Base-by-base conservation (phyloP, 2,888 invertebrate genomes). In the Stenodema calcarata region DNA sequence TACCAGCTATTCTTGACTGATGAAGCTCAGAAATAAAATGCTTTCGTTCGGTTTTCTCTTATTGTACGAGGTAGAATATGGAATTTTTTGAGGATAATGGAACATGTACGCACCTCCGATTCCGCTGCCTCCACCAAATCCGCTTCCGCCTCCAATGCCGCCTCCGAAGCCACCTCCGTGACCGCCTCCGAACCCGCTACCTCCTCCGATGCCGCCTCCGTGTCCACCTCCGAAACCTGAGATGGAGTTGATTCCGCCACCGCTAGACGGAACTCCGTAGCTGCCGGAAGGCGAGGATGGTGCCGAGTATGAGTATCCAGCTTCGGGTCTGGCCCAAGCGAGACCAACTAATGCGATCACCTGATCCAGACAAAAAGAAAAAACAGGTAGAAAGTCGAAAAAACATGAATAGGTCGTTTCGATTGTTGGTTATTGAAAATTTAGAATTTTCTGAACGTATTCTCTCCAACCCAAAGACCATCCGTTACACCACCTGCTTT, bases 271-370 rank as follows among this genome's bases (percentile, higher is more conserved):
- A 41, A 87, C 89, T 18, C 88, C 89, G 30, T 90, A 90, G 84
- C 89, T 88, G 27, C 88, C 88, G n/a, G 89, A 89, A 2, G 89
- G 88, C 23, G 62, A 23, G 4, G 62, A 62, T 1, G 90, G 89
- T 2, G 89, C 81, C 78, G 88, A 88, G 86, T 90, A 90, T 2
- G 89, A 89, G 88, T 90, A 90, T 12, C 90, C 90, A 41, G 90
- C 90, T 79, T 90, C 90, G 50, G 90, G 90, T 78, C 89, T 89
- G 62, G 90, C 90, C 27, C 88, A 80, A 23, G 89, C 89, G n/a
- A 90, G 87, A 54, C 89, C 89, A 79, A 89, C 89, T 23, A 90
- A 85, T 78, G 90, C 89, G 78, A 90, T 86, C 79, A 90, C 88
- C 90, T 90, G 89, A 18, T n/a, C n/a, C n/a, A 89, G n/a, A 18